Percentiles rank a stretch among this genome's conserved stretches.
Conservation (phyloP, 2,797 vertebrate genomes). For the Falco columbarius region DNA sequence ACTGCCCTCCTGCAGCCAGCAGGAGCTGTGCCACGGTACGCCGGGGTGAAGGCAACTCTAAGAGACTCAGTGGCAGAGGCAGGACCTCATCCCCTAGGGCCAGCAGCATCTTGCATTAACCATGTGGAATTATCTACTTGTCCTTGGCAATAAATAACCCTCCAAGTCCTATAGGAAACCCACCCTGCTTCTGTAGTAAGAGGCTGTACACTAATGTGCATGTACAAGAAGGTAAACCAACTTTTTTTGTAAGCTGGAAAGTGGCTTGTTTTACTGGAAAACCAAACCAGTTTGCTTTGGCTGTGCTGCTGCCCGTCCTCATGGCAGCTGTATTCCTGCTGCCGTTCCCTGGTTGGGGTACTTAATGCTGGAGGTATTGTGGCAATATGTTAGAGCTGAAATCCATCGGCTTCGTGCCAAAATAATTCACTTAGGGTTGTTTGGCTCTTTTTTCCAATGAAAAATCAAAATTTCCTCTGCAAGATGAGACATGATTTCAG, state of each 20-base stretch:
- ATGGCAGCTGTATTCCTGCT: not conserved
- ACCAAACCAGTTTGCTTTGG: conserved; percentile 18
- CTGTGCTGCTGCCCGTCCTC: not conserved
- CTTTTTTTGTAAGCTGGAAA: not conserved
- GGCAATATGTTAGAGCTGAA: not conserved
- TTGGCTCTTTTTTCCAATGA: not conserved
- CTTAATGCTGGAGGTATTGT: not conserved
- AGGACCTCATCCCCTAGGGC: not conserved
- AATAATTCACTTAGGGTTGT: not conserved
- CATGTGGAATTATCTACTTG: not conserved
- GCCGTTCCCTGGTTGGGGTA: not conserved
- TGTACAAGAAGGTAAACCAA: not conserved
- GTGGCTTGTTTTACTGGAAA: not conserved
- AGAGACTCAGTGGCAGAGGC: not conserved
- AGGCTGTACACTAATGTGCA: not conserved
- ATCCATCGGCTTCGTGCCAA: not conserved
- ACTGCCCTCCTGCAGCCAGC: accelerated
- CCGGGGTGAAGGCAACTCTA: not conserved
- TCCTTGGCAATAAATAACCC: not conserved
- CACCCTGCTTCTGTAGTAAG: not conserved
- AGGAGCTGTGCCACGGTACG: accelerated
- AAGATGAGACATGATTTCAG: conserved; percentile 16
- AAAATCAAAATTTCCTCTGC: conserved; percentile 36
- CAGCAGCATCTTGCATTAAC: not conserved
- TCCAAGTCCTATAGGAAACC: not conserved